These are phyloP conservation scores for Marmota monax DNA, from an alignment of 2,113 vertebrate species.

Conservation along the genomic window DNA sequence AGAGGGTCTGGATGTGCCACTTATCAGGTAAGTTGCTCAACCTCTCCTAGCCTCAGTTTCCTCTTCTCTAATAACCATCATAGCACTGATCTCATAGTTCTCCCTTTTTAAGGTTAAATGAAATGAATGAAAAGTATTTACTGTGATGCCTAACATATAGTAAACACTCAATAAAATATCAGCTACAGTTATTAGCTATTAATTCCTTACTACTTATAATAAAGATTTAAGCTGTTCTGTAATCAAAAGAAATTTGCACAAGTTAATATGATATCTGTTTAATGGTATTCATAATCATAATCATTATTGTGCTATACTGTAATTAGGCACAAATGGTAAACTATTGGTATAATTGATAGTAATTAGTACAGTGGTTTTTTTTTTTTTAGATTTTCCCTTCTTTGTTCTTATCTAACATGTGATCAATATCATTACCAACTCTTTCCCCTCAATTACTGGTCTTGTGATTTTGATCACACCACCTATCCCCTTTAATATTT, in stretches of 20 bases:
- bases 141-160: conserved; percentile 54
- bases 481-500: conserved; percentile 59
- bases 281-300: conserved; percentile 78
- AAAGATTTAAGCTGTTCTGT: conserved; percentile 60
- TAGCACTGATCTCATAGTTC: background rate
- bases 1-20: background rate
- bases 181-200: conserved; percentile 69
- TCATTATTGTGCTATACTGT: conserved; percentile 74
- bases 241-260: conserved; percentile 78
- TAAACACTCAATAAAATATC: conserved; percentile 78
- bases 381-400: conserved; percentile 5
- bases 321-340: conserved; percentile 78
- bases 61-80: background rate
- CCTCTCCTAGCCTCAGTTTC: background rate
- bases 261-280: conserved; percentile 70
- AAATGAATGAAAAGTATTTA: conserved; percentile 54
- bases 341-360: conserved; percentile 69
- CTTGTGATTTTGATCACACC: conserved; percentile 56
- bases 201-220: conserved; percentile 69
- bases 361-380: conserved; percentile 64
- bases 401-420: conserved; percentile 65
- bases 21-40: background rate
- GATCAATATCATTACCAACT: conserved; percentile 67
- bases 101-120: conserved; percentile 44
- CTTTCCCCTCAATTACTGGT: conserved; percentile 26